These are phyloP conservation scores for Ptilonorhynchus violaceus DNA, from an alignment of 2,113 vertebrate species.

Conservation along the genomic window DNA sequence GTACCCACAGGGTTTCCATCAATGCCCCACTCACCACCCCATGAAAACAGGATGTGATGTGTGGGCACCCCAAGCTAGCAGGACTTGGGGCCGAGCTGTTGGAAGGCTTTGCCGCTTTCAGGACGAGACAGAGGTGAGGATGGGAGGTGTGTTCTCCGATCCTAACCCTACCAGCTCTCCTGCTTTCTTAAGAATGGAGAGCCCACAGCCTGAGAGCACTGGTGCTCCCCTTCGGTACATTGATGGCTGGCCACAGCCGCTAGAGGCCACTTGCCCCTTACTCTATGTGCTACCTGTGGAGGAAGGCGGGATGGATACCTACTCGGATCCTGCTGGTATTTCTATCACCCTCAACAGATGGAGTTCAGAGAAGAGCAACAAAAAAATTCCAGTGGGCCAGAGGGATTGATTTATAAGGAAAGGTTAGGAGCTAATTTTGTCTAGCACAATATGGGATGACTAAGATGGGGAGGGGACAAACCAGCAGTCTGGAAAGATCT, in stretches of 20 bases:
- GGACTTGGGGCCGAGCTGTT: background rate
- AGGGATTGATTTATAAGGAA: constrained; percentile 41
- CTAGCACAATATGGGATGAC: constrained; percentile 37
- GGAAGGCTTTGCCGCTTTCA: fast-evolving
- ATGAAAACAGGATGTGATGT: fast-evolving
- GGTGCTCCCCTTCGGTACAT: background rate
- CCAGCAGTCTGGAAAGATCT: constrained; percentile 50
- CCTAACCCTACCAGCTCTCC: background rate
- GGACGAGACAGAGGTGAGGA: background rate
- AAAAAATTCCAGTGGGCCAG: constrained; percentile 12
- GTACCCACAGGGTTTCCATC: background rate
- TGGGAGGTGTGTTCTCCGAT: fast-evolving
- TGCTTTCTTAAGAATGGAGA: background rate
- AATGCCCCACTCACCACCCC: background rate
- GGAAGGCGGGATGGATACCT: background rate
- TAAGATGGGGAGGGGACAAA: constrained; percentile 54
- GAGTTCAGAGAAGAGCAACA: background rate
- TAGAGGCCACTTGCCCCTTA: constrained; percentile 46
- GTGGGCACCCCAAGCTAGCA: fast-evolving
- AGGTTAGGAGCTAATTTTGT: constrained; percentile 55
- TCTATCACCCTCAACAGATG: background rate
- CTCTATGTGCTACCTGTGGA: background rate
- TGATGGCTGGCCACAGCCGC: background rate
- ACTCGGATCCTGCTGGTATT: background rate
- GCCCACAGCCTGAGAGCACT: background rate